Evolutionary conservation across 2,888 invertebrate species (phyloP), one percentile per base, ranked within the genome.

Genomic region (Serrognathus titanus): DNA sequence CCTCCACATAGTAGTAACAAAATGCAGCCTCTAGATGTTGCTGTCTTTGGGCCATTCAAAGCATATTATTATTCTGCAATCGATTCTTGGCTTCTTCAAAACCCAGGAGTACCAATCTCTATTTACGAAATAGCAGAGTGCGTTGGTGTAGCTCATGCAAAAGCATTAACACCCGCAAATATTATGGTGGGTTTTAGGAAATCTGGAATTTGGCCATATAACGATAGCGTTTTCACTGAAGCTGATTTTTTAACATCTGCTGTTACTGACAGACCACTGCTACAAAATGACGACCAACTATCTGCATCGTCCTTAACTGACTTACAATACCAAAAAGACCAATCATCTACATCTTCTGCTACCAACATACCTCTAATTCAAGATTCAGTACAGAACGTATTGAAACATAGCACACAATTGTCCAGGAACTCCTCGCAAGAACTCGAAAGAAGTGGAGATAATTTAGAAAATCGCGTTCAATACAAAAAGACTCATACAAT

Each of bases 1-100:
- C 75, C 72, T 24, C 76, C 75, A n/a, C 75, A 78, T 62, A 72
- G 73, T 52, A 69, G 74, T 6, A 75, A 72, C 51, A 75, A 75
- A 61, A 53, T 78, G 47, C 78, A 79, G 66, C 77, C 76, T 9
- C 64, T 78, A 10, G 75, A 78, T 63, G 69, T 74, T 8, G 69
- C 71, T 31, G 66, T 77, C 3, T 73, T 69, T 62, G 71, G 71
- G 6, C 76, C 75, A 20, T 71, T 78, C 45, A 78, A 78, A 54
- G 62, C 60, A 20, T 63, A 56, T 58, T 69, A 70, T 54, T 66
- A 68, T 57, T 63, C 66, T 31, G 70, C 71, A 35, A 64, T 70
- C 24, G 71, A 75, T 59, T 63, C 66, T 10, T 75, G 73, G 72
- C 57, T 75, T 62, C 57, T 75, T 59, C 57, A 63, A 56, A 65